Percentiles rank a stretch among this genome's conserved stretches.
Evolutionary conservation across 2,888 invertebrate species (phyloP).

Genomic region (Axea sp.): DNA sequence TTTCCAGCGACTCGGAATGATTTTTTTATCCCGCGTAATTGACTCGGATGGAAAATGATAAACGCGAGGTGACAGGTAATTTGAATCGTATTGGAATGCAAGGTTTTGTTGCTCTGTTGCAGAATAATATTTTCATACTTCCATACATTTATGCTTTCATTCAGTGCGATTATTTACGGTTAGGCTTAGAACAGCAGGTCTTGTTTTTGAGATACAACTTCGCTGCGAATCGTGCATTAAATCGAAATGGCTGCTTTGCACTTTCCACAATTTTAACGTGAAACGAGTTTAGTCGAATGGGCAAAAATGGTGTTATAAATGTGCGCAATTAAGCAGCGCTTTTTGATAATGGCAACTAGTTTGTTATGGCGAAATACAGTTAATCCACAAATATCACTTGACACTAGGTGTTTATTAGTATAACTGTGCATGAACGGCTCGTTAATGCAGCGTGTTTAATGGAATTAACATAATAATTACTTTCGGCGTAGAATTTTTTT

Average conservation of each 20-base stretch:
- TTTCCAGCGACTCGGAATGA: neutral
- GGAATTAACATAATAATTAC: conserved; percentile 35
- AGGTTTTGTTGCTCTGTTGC: too few species aligned
- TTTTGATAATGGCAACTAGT: conserved; percentile 23
- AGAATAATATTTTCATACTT: too few species aligned
- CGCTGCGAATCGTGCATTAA: too few species aligned
- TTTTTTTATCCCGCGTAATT: conserved; percentile 30
- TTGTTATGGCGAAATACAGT: conserved; percentile 7
- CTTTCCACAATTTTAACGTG: too few species aligned
- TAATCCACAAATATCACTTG: conserved; percentile 16
- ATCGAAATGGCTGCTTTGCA: too few species aligned
- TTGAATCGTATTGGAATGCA: too few species aligned
- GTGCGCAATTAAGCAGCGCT: conserved; percentile 10
- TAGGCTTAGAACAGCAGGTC: too few species aligned
- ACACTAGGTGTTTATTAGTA: conserved; percentile 8
- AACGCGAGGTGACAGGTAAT: conserved; percentile 1
- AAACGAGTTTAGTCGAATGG: too few species aligned
- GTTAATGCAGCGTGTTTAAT: conserved; percentile 4
- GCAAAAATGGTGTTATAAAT: neutral
- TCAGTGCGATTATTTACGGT: too few species aligned
- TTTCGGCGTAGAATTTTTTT: neutral
- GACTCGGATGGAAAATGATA: conserved; percentile 5
- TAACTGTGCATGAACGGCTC: conserved; percentile 21
- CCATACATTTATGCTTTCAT: too few species aligned
- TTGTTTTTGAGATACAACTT: too few species aligned